These are phyloP conservation scores for Epizoanthus fatuus DNA, from an alignment of 92 coral and sea anemone genomes.

Conservation along the genomic window DNA sequence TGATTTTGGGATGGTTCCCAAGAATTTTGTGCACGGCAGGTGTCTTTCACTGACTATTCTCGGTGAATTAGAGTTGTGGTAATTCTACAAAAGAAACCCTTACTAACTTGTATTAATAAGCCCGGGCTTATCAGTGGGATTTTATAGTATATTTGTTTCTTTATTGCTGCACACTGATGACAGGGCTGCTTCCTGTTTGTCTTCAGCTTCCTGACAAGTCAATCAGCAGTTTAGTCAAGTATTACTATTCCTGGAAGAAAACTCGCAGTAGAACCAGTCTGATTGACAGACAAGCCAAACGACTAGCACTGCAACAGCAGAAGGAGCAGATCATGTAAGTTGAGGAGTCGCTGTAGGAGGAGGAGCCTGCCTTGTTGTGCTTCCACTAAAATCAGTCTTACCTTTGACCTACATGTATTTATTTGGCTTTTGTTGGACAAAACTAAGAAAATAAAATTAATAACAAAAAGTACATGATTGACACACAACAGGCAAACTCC, in stretches of 20 bases:
- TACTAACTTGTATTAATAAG: no score
- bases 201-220: conserved; percentile 94
- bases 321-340: conserved; percentile 84
- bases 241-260: conserved; percentile 99
- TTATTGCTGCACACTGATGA: neutral
- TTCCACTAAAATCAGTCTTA: neutral
- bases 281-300: conserved; percentile 97
- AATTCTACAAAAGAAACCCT: no score
- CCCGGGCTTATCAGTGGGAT: no score
- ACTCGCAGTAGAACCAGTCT: conserved; percentile 97
- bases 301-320: conserved; percentile 75
- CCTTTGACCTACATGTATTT: no score
- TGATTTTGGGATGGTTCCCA: neutral
- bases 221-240: conserved; percentile 93
- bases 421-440: no score
- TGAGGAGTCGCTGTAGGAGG: neutral
- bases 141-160: neutral
- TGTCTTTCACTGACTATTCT: neutral
- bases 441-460: no score
- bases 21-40: neutral
- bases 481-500: no score
- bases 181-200: neutral
- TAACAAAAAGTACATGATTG: no score
- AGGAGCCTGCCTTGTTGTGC: conserved; percentile 11
- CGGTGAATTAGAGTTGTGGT: no score